Evolutionary conservation across 2,113 vertebrate genomes (phyloP), one percentile per base, ranked within the genome.

Genomic region (Eolophus roseicapilla): DNA sequence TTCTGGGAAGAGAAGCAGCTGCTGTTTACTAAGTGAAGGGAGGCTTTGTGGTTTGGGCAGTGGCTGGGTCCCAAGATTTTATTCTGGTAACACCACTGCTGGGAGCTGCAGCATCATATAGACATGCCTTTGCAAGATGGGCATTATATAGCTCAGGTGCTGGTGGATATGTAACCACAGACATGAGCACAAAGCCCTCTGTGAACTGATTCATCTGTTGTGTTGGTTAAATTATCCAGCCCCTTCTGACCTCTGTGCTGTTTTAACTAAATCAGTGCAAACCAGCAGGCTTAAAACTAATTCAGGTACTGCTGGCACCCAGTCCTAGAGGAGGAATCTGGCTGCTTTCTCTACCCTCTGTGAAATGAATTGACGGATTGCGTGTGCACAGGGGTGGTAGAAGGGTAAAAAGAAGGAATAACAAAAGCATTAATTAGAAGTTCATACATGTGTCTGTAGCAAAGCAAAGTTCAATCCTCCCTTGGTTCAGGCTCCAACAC

Each of bases 1-100:
- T 96, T 95, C 94, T 94, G 85, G 88, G 95, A 96, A 96, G 82
- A 27, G 78, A 80, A 80, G 85, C 96, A 97, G 95, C 94, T 94
- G 96, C 93, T 96, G 59, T 94, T 96, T 94, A 80, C 75, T 17
- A 60, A 86, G 47, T 63, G 77, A 81, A 59, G 65, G 53, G 50
- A 88, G 90, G 93, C 50, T 92, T 86, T 95, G 92, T 96, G 95
- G 95, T 80, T 86, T 90, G 88, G 50, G 9, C 28, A 21, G 85
- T 92, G 94, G 87, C 91, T 80, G 85, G 63, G 88, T 64, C 53
- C 67, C 85, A 90, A 70, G 75, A 55, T 91, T 86, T 96, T 83
- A 90, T 94, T 89, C 77, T 95, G 93, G 62, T 89, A 93, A 85
- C 13, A n/a, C 24, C 29, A 44, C 43, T 70, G 23, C 73, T 68